phyloP scores from a whole-genome alignment of 2,888 invertebrate species.

The Psylliodes chrysocephalus region DNA sequence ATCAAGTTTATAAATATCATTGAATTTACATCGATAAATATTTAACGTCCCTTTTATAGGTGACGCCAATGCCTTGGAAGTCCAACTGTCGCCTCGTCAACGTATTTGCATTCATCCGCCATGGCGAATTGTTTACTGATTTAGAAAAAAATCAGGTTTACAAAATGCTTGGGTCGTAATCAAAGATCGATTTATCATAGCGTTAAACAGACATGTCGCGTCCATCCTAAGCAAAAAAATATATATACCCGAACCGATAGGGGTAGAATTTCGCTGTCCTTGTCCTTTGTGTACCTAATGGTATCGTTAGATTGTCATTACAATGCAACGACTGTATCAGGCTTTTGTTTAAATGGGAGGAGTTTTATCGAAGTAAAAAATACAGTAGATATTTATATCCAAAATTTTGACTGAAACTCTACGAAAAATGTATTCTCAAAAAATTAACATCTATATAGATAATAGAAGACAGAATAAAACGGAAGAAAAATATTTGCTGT shows the following conservation, averaged over 20 bases:
- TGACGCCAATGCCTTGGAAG: slow-evolving; percentile 7
- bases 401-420: too few relatives aligned
- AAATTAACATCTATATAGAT: too few relatives aligned
- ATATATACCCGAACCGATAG: background rate
- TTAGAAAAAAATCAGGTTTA: slow-evolving; percentile 43
- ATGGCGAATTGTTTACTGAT: slow-evolving; percentile 45
- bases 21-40: too few relatives aligned
- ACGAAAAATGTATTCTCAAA: too few relatives aligned
- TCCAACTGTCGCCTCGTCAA: slow-evolving; percentile 45
- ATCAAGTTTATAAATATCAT: too few relatives aligned
- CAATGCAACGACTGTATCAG: too few relatives aligned
- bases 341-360: too few relatives aligned
- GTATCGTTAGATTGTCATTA: background rate
- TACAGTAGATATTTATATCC: too few relatives aligned
- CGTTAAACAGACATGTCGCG: background rate
- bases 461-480: too few relatives aligned
- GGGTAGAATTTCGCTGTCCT: background rate
- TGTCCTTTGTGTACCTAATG: background rate
- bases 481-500: too few relatives aligned
- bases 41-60: too few relatives aligned
- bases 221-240: background rate
- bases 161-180: slow-evolving; percentile 46
- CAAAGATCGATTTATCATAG: slow-evolving; percentile 49
- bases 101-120: slow-evolving; percentile 46
- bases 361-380: too few relatives aligned